Percentiles rank a stretch among this genome's conserved stretches.
Evolutionary conservation across 2,797 vertebrate species (phyloP).

Genomic region (Toxotes lorentzi): DNA sequence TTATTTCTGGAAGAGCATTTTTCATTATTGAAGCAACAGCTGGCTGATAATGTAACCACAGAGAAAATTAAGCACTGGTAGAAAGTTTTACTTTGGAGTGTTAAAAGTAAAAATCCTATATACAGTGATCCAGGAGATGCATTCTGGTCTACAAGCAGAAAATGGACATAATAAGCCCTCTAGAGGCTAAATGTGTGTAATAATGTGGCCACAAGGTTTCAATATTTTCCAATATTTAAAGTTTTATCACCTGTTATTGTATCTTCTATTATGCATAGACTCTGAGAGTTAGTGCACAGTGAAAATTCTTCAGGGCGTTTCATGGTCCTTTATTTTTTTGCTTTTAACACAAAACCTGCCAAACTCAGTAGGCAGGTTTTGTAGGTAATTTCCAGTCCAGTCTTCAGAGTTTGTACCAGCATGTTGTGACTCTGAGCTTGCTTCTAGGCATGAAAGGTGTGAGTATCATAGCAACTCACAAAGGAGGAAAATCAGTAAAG

Average conservation of each 20-base stretch:
- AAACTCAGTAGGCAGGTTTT: no score
- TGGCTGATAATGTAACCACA: background rate
- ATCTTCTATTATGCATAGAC: background rate
- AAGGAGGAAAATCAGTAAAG: background rate
- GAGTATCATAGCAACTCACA: slow-evolving; percentile 6
- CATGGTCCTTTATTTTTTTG: background rate
- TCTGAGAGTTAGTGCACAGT: background rate
- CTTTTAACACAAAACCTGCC: background rate
- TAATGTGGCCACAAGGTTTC: background rate
- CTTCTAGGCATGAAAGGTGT: background rate
- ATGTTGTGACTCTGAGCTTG: background rate
- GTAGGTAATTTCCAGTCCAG: background rate
- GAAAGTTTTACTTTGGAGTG: background rate
- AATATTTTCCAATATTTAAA: background rate
- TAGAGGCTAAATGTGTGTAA: background rate
- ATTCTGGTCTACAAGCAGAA: background rate
- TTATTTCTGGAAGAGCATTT: background rate
- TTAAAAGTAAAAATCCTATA: background rate
- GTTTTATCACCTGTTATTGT: background rate
- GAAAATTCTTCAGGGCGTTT: background rate
- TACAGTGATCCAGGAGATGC: background rate
- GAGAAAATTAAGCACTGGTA: background rate
- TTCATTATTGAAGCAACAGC: no score
- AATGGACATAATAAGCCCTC: no score
- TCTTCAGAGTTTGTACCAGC: background rate